A percentile compares a stretch with the other conserved stretches of the same genome.
phyloP scores from a whole-genome alignment of 2,113 vertebrate genomes.

The Saguinus imperator region DNA sequence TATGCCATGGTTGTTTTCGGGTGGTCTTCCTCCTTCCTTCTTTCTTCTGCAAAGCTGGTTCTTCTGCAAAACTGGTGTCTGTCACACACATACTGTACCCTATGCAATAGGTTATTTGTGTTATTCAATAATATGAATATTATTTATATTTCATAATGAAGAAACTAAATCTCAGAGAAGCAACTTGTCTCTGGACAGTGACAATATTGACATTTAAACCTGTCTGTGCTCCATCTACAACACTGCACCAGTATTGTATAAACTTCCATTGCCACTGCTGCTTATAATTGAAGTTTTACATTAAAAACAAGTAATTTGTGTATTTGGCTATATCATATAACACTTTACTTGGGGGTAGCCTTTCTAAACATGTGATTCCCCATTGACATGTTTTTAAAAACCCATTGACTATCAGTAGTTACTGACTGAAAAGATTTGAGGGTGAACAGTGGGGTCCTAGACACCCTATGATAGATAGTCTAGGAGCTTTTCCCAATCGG shows the following conservation, averaged over 20 bases:
- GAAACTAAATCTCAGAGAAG: conserved; percentile 21
- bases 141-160: background rate
- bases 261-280: background rate
- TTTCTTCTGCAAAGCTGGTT: too few species aligned
- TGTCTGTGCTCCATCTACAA: background rate
- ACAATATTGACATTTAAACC: background rate
- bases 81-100: background rate
- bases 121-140: background rate
- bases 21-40: background rate
- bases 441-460: background rate
- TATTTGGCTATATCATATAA: background rate
- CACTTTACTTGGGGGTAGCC: background rate
- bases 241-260: background rate
- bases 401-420: background rate
- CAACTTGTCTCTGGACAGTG: background rate
- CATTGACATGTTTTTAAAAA: background rate
- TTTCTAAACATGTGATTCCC: background rate
- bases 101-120: background rate
- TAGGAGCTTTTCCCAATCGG: background rate
- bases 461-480: background rate
- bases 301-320: background rate
- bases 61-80: background rate
- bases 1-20: background rate
- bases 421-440: background rate
- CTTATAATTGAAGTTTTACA: background rate